Conservation (phyloP, 2,797 vertebrate genomes). For the Pseudotriccus pelzelni region DNA sequence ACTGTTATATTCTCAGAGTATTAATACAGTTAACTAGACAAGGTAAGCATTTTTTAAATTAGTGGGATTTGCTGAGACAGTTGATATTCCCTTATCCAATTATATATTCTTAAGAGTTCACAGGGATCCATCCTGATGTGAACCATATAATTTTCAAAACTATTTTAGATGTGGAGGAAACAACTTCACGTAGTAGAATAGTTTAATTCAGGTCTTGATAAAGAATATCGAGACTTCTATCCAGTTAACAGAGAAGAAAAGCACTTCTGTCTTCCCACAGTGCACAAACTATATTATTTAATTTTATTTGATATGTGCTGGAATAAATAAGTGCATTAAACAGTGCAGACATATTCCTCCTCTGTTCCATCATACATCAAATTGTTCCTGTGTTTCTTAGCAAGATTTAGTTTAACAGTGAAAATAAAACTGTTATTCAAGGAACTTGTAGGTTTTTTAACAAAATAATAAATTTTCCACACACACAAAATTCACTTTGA, state of each 20-base stretch:
- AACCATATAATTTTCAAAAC: slow-evolving; percentile 40
- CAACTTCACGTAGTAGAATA: slow-evolving; percentile 4
- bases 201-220: slow-evolving; percentile 39
- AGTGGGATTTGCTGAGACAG: slow-evolving; percentile 4
- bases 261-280: not conserved
- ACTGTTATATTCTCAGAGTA: slow-evolving; percentile 21
- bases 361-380: not conserved
- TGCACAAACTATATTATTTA: not conserved
- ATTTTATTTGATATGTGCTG: not conserved
- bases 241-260: slow-evolving; percentile 2
- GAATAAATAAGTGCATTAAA: not conserved
- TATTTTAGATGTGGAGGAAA: slow-evolving; percentile 7
- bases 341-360: not conserved
- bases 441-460: not conserved
- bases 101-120: slow-evolving; percentile 61
- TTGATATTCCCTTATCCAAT: slow-evolving; percentile 44
- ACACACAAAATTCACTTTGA: not conserved
- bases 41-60: slow-evolving; percentile 47
- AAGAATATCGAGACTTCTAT: not conserved
- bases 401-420: not conserved
- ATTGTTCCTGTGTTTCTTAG: not conserved
- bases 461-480: not conserved
- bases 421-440: not conserved
- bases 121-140: slow-evolving; percentile 20
- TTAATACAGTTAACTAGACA: slow-evolving; percentile 34